phyloP scores from a whole-genome alignment of 2,888 invertebrate species.

The Drosophila neonasuta region DNA sequence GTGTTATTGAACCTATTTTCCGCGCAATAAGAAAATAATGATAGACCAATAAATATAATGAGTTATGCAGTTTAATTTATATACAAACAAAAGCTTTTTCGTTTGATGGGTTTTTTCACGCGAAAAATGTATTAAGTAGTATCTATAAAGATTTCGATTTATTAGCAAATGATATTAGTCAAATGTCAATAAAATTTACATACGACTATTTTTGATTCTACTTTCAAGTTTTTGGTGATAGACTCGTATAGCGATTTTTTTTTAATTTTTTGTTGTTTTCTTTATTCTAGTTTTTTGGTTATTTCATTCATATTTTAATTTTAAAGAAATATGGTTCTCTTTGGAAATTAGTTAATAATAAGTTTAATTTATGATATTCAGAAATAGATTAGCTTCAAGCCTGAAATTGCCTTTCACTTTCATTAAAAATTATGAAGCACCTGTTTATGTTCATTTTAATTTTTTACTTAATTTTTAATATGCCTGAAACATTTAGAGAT shows the following conservation, averaged over 20 bases:
- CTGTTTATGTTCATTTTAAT: no score
- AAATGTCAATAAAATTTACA: background rate
- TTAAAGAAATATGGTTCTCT: background rate
- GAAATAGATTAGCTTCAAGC: no score
- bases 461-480: no score
- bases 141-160: slow-evolving; percentile 1
- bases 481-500: no score
- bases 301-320: background rate
- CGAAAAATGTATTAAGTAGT: background rate
- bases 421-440: no score
- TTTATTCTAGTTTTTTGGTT: background rate
- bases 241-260: background rate
- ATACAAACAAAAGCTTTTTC: background rate
- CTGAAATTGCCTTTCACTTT: background rate
- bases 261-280: background rate
- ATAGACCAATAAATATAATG: background rate
- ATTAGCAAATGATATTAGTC: background rate
- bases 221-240: background rate
- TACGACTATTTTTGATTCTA: background rate
- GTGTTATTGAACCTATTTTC: background rate
- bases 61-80: background rate
- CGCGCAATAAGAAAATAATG: background rate
- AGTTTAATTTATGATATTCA: background rate
- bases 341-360: background rate
- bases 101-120: background rate